Evolutionary conservation across 2,888 invertebrate genomes (phyloP).

Genomic region (Tenthredo livida): DNA sequence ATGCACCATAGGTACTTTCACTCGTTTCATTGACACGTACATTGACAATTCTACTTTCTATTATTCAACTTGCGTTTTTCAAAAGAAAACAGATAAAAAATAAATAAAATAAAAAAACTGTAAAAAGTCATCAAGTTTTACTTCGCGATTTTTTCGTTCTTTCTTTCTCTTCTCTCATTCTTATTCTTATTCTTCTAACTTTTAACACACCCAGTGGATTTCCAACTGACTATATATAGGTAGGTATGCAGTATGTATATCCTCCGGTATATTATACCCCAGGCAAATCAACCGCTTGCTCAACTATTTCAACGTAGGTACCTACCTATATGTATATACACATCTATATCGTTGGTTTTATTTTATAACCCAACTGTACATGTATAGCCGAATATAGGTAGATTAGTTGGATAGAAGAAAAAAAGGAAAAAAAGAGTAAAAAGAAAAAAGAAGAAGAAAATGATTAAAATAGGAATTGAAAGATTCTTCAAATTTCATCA

Average conservation of each 20-base stretch:
- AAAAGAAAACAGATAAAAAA: not conserved
- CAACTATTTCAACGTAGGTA: not conserved
- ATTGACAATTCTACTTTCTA: not conserved
- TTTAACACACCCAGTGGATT: not conserved
- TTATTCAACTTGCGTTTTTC: not conserved
- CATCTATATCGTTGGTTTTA: not conserved
- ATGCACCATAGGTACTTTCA: not conserved
- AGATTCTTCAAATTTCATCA: not conserved
- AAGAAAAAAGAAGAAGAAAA: not conserved
- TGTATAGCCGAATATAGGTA: not conserved
- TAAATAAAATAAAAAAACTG: not conserved
- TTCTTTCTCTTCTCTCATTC: not conserved
- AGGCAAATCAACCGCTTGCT: slow-evolving; percentile 18
- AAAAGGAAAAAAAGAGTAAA: not conserved
- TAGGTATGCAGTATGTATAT: not conserved
- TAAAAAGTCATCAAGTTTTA: not conserved
- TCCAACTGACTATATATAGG: too few relatives aligned
- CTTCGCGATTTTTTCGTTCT: not conserved
- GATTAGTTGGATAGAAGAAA: not conserved
- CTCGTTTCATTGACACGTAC: not conserved
- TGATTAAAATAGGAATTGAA: not conserved
- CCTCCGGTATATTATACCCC: slow-evolving; percentile 20
- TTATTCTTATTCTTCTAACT: not conserved
- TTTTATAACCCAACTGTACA: not conserved
- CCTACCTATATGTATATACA: not conserved